Conservation (phyloP, 2,113 vertebrate genomes). For the Anhinga rufa region DNA sequence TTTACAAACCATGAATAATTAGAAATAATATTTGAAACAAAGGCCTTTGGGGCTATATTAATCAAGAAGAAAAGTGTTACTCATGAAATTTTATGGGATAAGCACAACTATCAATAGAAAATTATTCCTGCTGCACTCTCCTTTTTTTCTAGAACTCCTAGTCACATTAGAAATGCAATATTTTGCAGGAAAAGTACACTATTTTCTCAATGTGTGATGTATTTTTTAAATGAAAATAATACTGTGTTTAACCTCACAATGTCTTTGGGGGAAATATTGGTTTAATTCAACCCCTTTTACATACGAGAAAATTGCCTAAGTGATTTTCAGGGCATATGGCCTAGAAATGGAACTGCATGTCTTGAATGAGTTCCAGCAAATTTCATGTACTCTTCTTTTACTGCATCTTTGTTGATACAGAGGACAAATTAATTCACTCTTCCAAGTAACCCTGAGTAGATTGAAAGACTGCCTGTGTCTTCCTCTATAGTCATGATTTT, state of each 20-base stretch:
- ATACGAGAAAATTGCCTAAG: background rate
- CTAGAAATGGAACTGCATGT: conserved; percentile 1
- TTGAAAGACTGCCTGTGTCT: background rate
- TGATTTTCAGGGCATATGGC: conserved; percentile 49
- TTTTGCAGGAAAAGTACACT: background rate
- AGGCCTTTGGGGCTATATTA: conserved; percentile 59
- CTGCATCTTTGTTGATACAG: conserved; percentile 12
- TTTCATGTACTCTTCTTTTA: conserved; percentile 29
- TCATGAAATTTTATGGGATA: conserved; percentile 64
- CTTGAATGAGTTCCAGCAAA: conserved; percentile 49
- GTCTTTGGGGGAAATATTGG: background rate
- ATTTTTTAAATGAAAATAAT: background rate
- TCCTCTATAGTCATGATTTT: background rate
- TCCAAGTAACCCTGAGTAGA: background rate
- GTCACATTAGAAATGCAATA: background rate
- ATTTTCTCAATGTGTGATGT: background rate
- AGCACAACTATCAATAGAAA: background rate
- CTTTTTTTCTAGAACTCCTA: background rate
- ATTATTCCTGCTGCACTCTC: background rate
- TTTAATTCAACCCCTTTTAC: background rate
- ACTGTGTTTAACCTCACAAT: background rate
- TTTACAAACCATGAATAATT: conserved; percentile 69
- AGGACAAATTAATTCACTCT: conserved; percentile 39
- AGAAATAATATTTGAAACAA: conserved; percentile 71
- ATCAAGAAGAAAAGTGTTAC: conserved; percentile 56